Evolutionary conservation across 2,797 vertebrate genomes (phyloP), one percentile per base, ranked within the genome.

Genomic region (Bucorvus abyssinicus): DNA sequence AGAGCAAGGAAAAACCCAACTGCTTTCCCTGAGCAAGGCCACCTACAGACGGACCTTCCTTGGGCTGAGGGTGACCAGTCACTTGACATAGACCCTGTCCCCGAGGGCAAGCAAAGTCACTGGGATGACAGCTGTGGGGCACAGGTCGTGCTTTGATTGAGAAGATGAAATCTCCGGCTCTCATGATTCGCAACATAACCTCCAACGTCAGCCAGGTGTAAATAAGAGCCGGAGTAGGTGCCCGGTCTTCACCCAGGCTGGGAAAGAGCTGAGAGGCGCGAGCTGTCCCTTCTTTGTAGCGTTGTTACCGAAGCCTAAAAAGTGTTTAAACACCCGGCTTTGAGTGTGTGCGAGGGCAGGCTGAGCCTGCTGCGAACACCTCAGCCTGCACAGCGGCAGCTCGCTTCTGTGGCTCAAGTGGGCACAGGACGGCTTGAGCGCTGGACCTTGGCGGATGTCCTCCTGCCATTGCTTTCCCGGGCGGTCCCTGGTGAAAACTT

Each of bases 381-480:
- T 17, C 78, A 74, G 71, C 73, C 71, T 59, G 57, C 26, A 3
- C 1, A 4, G 61, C 5, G 1, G 15, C 0, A 0, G 30, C 68
- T 68, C 50, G 73, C 49, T 87, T 73, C 68, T 45, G 38, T 69
- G 77, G 34, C 42, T 92, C 80, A 42, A 73, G 74, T 57, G 82
- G 47, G 60, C 67, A 64, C 47, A 65, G 50, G 36, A 8, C n/a
- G 42, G 17, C 56, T n/a, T 47, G 50, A 75, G 87, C 70, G 61
- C 55, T 45, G 64, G 80, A 84, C 49, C 57, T 88, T 1, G 0
- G 19, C 57, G 65, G 27, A 44, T 19, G 27, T 29, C 82, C 89
- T 86, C 17, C 4, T 84, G 75, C 81, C 40, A 4, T 32, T 32
- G 36, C 68, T 92, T 59, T 87, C 67, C 70, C 18, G 34, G 55